A percentile compares a stretch with the other conserved stretches of the same genome.
Conservation (phyloP, 2,888 invertebrate species). For the Archaeoteleia sp. region DNA sequence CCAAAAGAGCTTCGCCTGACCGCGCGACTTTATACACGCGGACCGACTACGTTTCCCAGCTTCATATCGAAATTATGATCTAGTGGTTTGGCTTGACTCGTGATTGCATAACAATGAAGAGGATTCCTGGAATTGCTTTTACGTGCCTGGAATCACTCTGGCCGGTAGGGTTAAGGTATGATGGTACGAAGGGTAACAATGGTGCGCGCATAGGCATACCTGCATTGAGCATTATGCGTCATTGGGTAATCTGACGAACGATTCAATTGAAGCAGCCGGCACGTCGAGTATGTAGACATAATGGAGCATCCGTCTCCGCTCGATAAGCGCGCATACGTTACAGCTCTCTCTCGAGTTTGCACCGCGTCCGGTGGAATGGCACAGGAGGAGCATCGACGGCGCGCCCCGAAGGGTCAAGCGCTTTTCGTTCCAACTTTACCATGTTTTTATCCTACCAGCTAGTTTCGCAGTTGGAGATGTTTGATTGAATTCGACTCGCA, state of each 20-base stretch:
- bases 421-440: constrained; percentile 16
- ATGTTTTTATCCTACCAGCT: constrained; percentile 12
- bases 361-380: constrained; percentile 31
- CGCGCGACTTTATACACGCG: constrained; percentile 37
- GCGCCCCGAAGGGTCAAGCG: constrained; percentile 21
- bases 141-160: constrained; percentile 72
- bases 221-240: constrained; percentile 71
- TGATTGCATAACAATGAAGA: constrained; percentile 73
- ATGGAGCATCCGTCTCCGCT: constrained; percentile 72
- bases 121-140: constrained; percentile 73
- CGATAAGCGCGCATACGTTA: constrained; percentile 64
- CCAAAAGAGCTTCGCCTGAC: constrained; percentile 31
- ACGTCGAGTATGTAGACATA: constrained; percentile 73
- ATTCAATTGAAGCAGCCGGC: constrained; percentile 73
- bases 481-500: constrained; percentile 22
- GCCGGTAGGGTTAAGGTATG: constrained; percentile 46
- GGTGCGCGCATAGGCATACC: constrained; percentile 61
- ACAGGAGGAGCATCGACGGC: constrained; percentile 10
- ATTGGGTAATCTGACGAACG: constrained; percentile 74
- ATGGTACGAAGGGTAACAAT: constrained; percentile 62
- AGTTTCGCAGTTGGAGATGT: neutral
- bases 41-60: constrained; percentile 21
- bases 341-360: constrained; percentile 42
- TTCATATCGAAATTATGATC: constrained; percentile 53
- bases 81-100: constrained; percentile 56